Evolutionary conservation across 2,113 vertebrate species (phyloP).

Genomic region (Columba livia): DNA sequence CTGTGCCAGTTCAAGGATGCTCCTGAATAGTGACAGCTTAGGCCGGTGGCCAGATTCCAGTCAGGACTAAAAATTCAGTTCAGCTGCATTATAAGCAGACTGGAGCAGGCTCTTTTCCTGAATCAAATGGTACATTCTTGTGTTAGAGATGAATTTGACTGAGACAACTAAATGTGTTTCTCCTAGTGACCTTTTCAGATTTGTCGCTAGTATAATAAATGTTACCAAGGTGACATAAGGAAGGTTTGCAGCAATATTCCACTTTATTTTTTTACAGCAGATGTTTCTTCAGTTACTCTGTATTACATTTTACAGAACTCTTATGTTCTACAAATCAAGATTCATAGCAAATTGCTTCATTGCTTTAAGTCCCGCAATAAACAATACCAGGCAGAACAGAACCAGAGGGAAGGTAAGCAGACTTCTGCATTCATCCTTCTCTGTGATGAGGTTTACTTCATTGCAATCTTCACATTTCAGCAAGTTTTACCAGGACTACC

Average conservation of each 20-base stretch:
- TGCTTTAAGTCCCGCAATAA: slow-evolving; percentile 26
- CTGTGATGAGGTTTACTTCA: neutral
- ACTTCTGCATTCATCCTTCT: neutral
- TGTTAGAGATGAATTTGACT: slow-evolving; percentile 30
- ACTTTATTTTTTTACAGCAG: slow-evolving; percentile 38
- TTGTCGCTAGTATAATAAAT: slow-evolving; percentile 40
- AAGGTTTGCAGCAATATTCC: slow-evolving; percentile 37
- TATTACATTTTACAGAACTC: slow-evolving; percentile 43
- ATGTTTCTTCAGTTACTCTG: slow-evolving; percentile 44
- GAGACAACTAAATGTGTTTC: slow-evolving; percentile 52
- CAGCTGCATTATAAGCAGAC: neutral
- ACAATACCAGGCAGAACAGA: slow-evolving; percentile 33
- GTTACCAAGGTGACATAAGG: slow-evolving; percentile 29
- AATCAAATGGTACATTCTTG: neutral
- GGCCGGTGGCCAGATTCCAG: neutral
- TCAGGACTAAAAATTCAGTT: neutral
- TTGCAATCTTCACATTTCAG: neutral
- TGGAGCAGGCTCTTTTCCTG: neutral
- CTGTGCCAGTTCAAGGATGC: neutral
- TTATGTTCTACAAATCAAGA: slow-evolving; percentile 51
- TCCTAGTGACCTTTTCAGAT: slow-evolving; percentile 62
- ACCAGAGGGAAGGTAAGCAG: slow-evolving; percentile 26
- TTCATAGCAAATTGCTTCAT: slow-evolving; percentile 31
- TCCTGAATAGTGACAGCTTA: neutral
- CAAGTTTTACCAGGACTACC: neutral